Conservation (phyloP, 1,140 invertebrate genomes). For the Magallana gigas region DNA sequence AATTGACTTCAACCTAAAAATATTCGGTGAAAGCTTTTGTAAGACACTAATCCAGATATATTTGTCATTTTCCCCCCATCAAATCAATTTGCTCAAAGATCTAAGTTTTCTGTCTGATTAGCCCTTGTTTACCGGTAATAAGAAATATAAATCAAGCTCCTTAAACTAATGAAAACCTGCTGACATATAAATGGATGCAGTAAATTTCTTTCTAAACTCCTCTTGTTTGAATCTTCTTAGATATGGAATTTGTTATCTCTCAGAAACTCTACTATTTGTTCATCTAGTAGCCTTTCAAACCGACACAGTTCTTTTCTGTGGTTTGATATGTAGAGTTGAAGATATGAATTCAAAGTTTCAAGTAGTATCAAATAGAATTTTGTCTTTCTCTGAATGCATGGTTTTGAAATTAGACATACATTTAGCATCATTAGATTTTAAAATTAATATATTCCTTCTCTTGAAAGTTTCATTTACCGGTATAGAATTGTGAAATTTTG, state of each 20-base stretch:
- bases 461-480: neutral
- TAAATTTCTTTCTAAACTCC: constrained; percentile 2
- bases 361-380: too few relatives aligned
- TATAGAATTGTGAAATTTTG: neutral
- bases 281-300: neutral
- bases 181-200: neutral
- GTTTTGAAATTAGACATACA: too few relatives aligned
- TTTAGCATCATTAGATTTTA: too few relatives aligned
- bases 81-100: too few relatives aligned
- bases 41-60: too few relatives aligned
- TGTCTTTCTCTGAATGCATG: too few relatives aligned
- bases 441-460: too few relatives aligned
- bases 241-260: neutral
- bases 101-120: neutral
- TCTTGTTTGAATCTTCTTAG: neutral
- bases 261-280: neutral
- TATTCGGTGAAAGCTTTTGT: too few relatives aligned
- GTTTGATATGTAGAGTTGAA: too few relatives aligned
- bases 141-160: neutral
- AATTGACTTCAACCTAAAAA: too few relatives aligned
- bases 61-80: too few relatives aligned
- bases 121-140: neutral
- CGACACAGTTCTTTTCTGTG: neutral
- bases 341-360: too few relatives aligned
- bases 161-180: neutral